phyloP scores from a whole-genome alignment of 64 coral and sea anemone genomes.

The Pocillopora verrucosa region DNA sequence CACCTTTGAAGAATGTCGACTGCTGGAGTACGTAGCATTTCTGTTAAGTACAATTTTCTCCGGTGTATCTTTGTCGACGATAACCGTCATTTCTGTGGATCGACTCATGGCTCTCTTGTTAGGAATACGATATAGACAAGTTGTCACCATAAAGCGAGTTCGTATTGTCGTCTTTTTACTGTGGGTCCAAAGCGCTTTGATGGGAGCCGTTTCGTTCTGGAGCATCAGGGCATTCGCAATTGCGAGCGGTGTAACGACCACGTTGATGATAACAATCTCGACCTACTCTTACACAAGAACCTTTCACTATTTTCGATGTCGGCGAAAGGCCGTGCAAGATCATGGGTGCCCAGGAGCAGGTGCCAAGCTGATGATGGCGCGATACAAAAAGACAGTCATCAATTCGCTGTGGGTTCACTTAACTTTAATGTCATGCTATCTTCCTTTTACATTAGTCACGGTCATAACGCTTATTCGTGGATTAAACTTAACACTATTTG shows the following conservation, averaged over 20 bases:
- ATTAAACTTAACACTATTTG: background rate
- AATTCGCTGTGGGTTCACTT: background rate
- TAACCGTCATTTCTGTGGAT: background rate
- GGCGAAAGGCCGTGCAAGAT: background rate
- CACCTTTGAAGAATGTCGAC: background rate
- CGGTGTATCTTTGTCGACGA: background rate
- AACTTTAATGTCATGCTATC: background rate
- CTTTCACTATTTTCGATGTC: background rate
- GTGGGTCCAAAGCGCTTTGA: background rate
- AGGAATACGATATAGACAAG: background rate
- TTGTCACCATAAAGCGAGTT: background rate
- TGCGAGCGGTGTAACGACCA: background rate
- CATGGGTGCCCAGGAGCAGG: background rate
- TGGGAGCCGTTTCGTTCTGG: background rate
- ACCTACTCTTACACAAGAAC: background rate
- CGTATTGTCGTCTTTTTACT: background rate
- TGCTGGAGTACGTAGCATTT: background rate
- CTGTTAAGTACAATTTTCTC: background rate
- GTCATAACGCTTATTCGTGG: background rate
- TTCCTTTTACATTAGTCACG: background rate
- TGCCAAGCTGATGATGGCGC: background rate
- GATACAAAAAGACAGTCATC: background rate
- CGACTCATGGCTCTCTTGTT: slow-evolving; percentile 7
- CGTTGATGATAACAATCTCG: background rate
- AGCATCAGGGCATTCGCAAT: background rate